A percentile compares a stretch with the other conserved stretches of the same genome.
Evolutionary conservation across 2,113 vertebrate genomes (phyloP).

Genomic region (Lipotes vexillifer): DNA sequence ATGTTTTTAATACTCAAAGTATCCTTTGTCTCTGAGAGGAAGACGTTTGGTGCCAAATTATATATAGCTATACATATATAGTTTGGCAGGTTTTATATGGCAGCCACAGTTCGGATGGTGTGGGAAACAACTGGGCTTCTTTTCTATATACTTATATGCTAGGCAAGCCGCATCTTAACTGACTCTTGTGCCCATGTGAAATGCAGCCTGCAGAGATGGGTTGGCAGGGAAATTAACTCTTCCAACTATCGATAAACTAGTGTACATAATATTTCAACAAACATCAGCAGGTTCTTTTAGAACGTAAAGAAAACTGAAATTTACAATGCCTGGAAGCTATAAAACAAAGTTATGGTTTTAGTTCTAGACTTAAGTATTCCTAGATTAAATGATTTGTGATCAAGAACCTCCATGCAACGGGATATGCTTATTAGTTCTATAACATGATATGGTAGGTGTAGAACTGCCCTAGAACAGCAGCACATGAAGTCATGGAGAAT

Average conservation of each 20-base stretch:
- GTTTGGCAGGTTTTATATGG: background rate
- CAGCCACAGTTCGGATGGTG: background rate
- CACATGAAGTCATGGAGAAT: background rate
- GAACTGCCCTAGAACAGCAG: background rate
- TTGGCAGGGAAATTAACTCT: constrained; percentile 39
- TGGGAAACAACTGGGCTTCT: background rate
- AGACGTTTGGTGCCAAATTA: background rate
- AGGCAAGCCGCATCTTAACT: background rate
- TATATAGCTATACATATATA: no score
- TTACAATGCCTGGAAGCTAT: background rate
- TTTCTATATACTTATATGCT: background rate
- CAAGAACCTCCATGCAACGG: background rate
- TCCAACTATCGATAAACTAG: constrained; percentile 31
- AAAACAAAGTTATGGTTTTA: constrained; percentile 4
- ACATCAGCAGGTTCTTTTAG: constrained; percentile 20
- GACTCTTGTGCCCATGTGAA: background rate
- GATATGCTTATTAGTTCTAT: background rate
- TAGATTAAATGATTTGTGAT: constrained; percentile 16
- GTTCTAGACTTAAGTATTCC: background rate
- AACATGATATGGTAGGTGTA: background rate
- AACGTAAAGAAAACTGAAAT: constrained; percentile 26
- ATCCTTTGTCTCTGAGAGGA: constrained; percentile 53
- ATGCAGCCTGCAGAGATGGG: background rate
- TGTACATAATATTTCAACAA: constrained; percentile 18
- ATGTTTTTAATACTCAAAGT: constrained; percentile 56